Percentiles rank a stretch among this genome's conserved stretches.
Conservation (phyloP, 2,113 vertebrate genomes). For the Sylvicapra grimmia region DNA sequence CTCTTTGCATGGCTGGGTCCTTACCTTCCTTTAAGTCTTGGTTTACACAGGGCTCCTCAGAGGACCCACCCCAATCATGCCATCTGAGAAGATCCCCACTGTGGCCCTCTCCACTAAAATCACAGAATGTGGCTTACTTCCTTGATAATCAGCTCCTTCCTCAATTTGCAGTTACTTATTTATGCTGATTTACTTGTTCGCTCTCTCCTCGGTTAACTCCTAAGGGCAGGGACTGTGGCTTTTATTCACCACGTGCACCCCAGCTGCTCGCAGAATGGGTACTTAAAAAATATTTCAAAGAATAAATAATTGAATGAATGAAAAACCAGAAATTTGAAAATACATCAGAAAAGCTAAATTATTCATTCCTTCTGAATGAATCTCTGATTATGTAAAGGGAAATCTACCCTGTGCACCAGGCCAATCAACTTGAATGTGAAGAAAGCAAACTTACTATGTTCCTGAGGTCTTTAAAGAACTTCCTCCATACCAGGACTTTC, state of each 20-base stretch:
- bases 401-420: neutral
- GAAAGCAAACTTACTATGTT: neutral
- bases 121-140: neutral
- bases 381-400: neutral
- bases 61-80: neutral
- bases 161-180: neutral
- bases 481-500: neutral
- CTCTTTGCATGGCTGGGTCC: neutral
- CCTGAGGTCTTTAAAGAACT: neutral
- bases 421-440: neutral
- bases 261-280: neutral
- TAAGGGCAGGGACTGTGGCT: neutral
- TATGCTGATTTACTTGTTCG: neutral
- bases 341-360: neutral
- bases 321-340: neutral
- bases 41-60: neutral
- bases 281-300: slow-evolving; percentile 21
- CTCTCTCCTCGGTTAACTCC: neutral
- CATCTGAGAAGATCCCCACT: neutral
- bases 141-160: neutral
- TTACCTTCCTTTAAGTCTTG: neutral
- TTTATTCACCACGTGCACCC: neutral
- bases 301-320: slow-evolving; percentile 2
- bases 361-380: neutral
- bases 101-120: neutral